Evolutionary conservation across 2,113 vertebrate genomes (phyloP), one percentile per base, ranked within the genome.

Genomic region (Chloropsis hardwickii): DNA sequence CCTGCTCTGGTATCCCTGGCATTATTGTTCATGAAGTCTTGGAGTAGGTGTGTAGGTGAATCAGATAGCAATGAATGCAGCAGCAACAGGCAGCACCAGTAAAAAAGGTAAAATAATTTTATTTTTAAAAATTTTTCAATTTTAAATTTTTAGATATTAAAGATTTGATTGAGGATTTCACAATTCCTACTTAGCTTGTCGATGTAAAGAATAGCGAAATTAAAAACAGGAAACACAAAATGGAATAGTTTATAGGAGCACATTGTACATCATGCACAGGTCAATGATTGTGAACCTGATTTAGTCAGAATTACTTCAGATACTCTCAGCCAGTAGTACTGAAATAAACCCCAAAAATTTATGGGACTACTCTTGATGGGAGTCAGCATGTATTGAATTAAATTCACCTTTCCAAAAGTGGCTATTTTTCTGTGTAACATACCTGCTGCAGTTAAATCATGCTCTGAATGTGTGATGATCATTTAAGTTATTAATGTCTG

Each of bases 1-100:
- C 7, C 14, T 69, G 1, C 4, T 37, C 16, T 48, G 10, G 2
- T n/a, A 11, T 25, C 5, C 4, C 28, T 80, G n/a, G 5, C 1
- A 3, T 58, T 54, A 29, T 16, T 58, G 11, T 3, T 67, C 15
- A 16, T 47, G 47, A 37, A 31, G 5, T 57, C 8, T 50, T 47
- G 19, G 9, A 53, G 6, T 3, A 29, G 10, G 5, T 13, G 3
- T 11, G 16, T 21, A 35, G 11, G 22, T 73, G 14, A 78, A 73
- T 19, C 25, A 70, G 21, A 10, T 2, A 82, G 25, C 7, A 15
- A 18, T 27, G 14, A 45, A 5, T 50, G 45, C 6, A 12, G 12
- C 37, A 33, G 28, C 69, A 70, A 31, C 4, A 4, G 48, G 48
- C 7, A 58, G 11, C n/a, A 40, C 7, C 47, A 71, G 23, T 45